Percentiles rank a stretch among this genome's conserved stretches.
Conservation (phyloP, 2,888 invertebrate species). For the Euproctis similis region DNA sequence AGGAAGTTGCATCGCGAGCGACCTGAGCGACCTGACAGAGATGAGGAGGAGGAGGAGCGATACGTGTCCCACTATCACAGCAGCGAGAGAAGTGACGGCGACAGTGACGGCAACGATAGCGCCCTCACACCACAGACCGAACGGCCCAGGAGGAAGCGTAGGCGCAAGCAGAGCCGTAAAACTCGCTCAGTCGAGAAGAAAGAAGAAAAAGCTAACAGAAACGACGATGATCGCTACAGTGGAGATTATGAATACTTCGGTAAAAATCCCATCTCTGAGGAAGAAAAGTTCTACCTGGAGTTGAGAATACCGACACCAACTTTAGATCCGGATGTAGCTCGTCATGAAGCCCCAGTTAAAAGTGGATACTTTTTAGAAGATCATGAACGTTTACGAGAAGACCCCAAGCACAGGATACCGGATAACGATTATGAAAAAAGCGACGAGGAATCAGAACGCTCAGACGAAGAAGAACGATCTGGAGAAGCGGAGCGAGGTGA, state of each 20-base stretch:
- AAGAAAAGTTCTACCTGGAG: constrained; percentile 46
- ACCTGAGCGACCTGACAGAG: constrained; percentile 42
- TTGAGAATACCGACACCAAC: constrained; percentile 55
- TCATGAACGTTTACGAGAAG: constrained; percentile 47
- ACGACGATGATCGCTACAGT: constrained; percentile 28
- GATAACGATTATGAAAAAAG: constrained; percentile 20
- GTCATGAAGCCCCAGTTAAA: constrained; percentile 36
- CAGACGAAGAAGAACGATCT: constrained; percentile 19
- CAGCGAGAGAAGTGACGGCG: constrained; percentile 21
- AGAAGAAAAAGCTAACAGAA: background rate
- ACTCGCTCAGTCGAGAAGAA: constrained; percentile 34
- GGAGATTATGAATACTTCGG: constrained; percentile 62
- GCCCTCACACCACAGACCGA: constrained; percentile 36
- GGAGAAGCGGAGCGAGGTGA: constrained; percentile 31
- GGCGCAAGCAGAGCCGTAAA: constrained; percentile 44
- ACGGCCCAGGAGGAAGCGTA: constrained; percentile 40
- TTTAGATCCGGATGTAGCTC: constrained; percentile 43
- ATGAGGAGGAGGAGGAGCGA: constrained; percentile 25
- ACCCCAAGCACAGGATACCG: constrained; percentile 35
- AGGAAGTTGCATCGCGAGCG: constrained; percentile 59
- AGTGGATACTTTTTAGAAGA: constrained; percentile 46
- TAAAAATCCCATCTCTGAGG: constrained; percentile 49
- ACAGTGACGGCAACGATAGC: constrained; percentile 45
- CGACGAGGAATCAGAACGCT: constrained; percentile 5
- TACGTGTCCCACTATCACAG: constrained; percentile 11